Conservation (phyloP, 2,797 vertebrate species). For the Steatocranus sp. region DNA sequence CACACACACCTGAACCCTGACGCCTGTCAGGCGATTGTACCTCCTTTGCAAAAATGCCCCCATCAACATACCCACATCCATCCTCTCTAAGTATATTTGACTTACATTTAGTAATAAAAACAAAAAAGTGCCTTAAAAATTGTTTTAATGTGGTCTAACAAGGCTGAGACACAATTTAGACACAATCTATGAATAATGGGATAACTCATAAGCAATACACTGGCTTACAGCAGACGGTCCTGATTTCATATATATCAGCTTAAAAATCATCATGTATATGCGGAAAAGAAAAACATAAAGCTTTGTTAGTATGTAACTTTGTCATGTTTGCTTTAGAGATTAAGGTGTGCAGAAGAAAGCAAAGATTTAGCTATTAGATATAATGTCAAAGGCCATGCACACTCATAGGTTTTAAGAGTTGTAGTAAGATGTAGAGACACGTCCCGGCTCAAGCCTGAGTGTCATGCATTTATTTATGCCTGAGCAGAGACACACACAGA, state of each 20-base stretch:
- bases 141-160: neutral
- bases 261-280: neutral
- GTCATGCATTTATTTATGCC: neutral
- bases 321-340: neutral
- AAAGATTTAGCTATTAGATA: neutral
- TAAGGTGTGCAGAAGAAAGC: neutral
- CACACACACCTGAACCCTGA: constrained; percentile 50
- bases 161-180: neutral
- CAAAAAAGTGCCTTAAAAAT: neutral
- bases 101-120: neutral
- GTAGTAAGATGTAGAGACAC: neutral
- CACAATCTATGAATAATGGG: neutral
- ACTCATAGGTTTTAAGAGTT: neutral
- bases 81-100: neutral
- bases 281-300: neutral
- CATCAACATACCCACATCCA: neutral
- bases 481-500: neutral
- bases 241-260: neutral
- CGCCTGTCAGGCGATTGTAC: neutral
- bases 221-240: neutral
- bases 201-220: neutral
- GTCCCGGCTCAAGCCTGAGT: neutral
- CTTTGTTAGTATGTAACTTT: neutral
- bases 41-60: neutral
- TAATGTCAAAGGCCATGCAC: neutral